Percentiles rank a stretch among this genome's conserved stretches.
These are phyloP conservation scores for Caradrina clavipalpis DNA, from an alignment of 2,888 invertebrate genomes.

Conservation along the genomic window DNA sequence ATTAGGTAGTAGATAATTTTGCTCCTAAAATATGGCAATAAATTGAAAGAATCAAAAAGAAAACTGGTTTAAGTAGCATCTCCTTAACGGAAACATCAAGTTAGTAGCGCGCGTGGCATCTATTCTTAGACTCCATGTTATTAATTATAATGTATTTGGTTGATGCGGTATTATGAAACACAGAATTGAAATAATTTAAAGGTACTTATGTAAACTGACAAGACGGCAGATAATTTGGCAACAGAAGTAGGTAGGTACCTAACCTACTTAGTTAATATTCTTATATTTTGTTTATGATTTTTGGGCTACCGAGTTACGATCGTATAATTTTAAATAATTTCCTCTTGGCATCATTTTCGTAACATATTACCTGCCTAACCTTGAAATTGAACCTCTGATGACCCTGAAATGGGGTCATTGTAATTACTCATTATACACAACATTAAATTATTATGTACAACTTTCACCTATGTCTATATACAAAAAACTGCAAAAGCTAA, in stretches of 20 bases:
- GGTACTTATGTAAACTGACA: constrained; percentile 10
- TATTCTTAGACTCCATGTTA: neutral
- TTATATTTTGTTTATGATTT: too few species aligned
- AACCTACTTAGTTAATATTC: too few species aligned
- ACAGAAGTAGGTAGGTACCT: neutral
- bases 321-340: too few species aligned
- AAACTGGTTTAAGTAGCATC: neutral
- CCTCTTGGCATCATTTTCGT: too few species aligned
- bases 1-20: neutral
- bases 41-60: neutral
- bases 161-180: constrained; percentile 13
- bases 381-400: too few species aligned
- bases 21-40: neutral
- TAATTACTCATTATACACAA: too few species aligned
- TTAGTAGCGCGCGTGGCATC: neutral
- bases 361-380: too few species aligned
- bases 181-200: neutral
- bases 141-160: constrained; percentile 37
- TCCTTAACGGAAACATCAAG: constrained; percentile 4
- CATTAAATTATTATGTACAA: too few species aligned
- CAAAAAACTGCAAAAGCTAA: too few species aligned
- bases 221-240: neutral
- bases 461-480: too few species aligned
- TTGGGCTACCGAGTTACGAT: too few species aligned
- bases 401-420: too few species aligned